phyloP scores from a whole-genome alignment of 2,797 vertebrate species.

The Scolopax rusticola region DNA sequence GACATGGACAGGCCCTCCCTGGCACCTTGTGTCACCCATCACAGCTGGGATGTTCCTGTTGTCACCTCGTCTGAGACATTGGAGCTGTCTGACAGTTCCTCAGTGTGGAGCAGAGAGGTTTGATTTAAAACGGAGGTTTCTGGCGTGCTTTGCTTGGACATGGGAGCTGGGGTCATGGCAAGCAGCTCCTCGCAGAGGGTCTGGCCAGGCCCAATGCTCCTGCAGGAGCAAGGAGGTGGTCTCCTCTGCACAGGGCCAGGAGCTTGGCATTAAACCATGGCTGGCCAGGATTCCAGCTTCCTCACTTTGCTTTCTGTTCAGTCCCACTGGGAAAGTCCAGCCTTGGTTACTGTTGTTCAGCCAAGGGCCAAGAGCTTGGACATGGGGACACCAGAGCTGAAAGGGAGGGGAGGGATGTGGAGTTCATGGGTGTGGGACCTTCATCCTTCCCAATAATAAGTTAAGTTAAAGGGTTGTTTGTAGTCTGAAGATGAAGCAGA shows the following conservation, averaged over 20 bases:
- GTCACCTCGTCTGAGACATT: background rate
- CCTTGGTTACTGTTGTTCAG: background rate
- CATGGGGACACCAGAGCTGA: background rate
- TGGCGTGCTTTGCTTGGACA: background rate
- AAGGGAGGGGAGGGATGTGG: background rate
- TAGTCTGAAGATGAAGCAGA: conserved; percentile 21
- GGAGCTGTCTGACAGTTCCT: background rate
- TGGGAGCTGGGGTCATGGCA: rapidly evolving
- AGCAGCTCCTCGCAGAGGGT: background rate
- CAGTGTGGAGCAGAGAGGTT: background rate
- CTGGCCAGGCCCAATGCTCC: background rate
- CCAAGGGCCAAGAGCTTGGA: rapidly evolving
- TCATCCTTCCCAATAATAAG: background rate
- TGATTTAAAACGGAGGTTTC: background rate
- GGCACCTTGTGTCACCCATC: background rate
- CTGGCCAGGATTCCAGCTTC: rapidly evolving
- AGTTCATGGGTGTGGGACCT: background rate
- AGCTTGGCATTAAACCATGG: rapidly evolving
- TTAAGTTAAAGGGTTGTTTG: background rate
- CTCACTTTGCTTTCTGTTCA: background rate
- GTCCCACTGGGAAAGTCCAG: background rate
- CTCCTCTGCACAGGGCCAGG: background rate
- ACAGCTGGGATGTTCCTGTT: background rate
- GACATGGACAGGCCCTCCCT: background rate
- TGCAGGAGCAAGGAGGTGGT: background rate